Conservation (phyloP, 1,140 invertebrate species). For the Adoxophyes honmai region DNA sequence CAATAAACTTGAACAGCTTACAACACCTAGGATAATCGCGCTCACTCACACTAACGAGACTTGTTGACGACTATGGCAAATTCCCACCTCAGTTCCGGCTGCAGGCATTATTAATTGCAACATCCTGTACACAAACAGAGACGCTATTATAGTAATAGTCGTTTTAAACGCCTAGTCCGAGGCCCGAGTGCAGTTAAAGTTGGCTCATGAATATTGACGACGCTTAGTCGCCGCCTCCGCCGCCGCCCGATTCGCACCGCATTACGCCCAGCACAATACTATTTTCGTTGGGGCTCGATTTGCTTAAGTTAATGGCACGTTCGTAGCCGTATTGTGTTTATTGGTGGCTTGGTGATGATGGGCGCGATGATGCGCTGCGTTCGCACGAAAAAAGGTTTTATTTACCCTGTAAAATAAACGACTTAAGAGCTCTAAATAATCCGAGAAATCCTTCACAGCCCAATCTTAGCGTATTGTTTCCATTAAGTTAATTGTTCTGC, state of each 20-base stretch:
- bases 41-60: background rate
- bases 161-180: slow-evolving; percentile 38
- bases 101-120: slow-evolving; percentile 20
- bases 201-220: slow-evolving; percentile 57
- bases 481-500: slow-evolving; percentile 10
- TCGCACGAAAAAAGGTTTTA: slow-evolving; percentile 13
- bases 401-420: background rate
- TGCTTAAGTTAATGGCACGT: slow-evolving; percentile 42
- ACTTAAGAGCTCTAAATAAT: no score
- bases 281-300: slow-evolving; percentile 38
- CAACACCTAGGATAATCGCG: background rate
- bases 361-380: no score
- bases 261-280: slow-evolving; percentile 31
- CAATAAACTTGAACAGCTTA: background rate
- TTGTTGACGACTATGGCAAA: background rate
- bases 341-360: no score
- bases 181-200: slow-evolving; percentile 35
- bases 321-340: slow-evolving; percentile 18
- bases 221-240: slow-evolving; percentile 22
- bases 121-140: slow-evolving; percentile 33
- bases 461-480: background rate
- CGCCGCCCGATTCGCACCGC: slow-evolving; percentile 26
- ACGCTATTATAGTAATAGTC: slow-evolving; percentile 36
- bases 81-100: background rate
- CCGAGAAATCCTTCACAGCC: no score